Base-by-base conservation (phyloP, 2,888 invertebrate species). In the Caradrina kadenii region DNA sequence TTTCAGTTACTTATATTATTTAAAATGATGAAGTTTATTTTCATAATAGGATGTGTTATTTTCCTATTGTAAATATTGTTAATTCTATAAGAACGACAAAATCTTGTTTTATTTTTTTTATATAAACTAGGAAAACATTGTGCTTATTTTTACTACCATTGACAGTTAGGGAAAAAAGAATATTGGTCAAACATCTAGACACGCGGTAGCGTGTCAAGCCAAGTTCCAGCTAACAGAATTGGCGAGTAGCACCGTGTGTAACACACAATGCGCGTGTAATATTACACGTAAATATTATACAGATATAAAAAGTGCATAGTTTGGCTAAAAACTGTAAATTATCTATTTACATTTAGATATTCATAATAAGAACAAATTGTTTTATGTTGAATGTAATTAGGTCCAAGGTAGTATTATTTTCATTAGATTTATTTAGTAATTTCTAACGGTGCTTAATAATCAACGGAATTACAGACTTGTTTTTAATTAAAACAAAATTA, bases 401-500 rank as follows among this genome's bases (percentile, higher is more conserved):
- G 21, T 21, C 4, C n/a, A 48, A 53, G 10, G 50, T 71, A 54
- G 49, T 45, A 19, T 35, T 22, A n/a, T 42, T 49, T 60, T 21
- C 17, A 39, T 22, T n/a, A 2, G 42, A 10, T 45, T 45, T 52
- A 21, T 6, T 0, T 15, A 45, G 6, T 48, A 39, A 19, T 42
- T 22, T 22, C 5, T 21, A 15, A n/a, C 3, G 56, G 71, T 71
- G 53, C 53, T 63, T n/a, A 42, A 39, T 53, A 54, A 52, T 48
- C 3, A 58, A 52, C 45, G 42, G 61, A 69, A 22, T 6, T 17
- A n/a, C 42, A 22, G 39, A n/a, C 17, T 50, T 70, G 11, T 39
- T 54, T 49, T 17, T 7, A 35, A 17, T 22, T 21, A 8, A 66
- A 19, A 17, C 15, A 17, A 1, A 17, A 4, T 45, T 45, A 45